Evolutionary conservation across 2,113 vertebrate species (phyloP), one percentile per base, ranked within the genome.

Genomic region (Eurypyga helias): DNA sequence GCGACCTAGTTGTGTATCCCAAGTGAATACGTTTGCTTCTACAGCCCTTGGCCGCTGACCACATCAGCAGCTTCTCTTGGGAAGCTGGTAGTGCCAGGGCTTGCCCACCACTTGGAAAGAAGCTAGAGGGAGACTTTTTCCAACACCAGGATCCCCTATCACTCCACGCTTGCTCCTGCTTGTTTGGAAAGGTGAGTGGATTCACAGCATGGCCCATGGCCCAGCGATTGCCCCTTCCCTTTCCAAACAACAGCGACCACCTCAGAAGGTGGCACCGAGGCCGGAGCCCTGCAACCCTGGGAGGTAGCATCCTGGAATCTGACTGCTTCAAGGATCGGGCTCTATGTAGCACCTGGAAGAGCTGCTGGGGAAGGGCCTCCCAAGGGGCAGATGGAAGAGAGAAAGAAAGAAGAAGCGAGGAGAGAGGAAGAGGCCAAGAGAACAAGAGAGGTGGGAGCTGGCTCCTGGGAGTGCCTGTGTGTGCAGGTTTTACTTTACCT

Each of bases 1-100:
- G 58, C 26, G 94, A 93, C 4, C 71, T 69, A 1, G 52, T 97
- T 4, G 17, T 69, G 19, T 98, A 98, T 94, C 97, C 98, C 71
- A 97, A 96, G 97, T 97, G 62, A 94, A 93, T n/a, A 41, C 11
- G 3, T 43, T 73, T 49, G 15, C 33, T 36, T 38, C 45, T 26
- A 20, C 29, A 36, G 45, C 38, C 52, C 25, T 79, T 60, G 18
- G n/a, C 33, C 7, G 5, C 70, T 83, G 33, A 29, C 21, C 24
- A 29, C 5, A 1, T 43, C 48, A 75, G 34, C 25, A 78, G 33
- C 45, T 71, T 45, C n/a, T 54, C 54, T 43, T 21, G 70, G 60
- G 28, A 60, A 29, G 49, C 31, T 5, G 1, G 43, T 43, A 31
- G 52, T n/a, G 29, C 43, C 18, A 41, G 51, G 34, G 34, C 51